Evolutionary conservation across 2,113 vertebrate species (phyloP), one percentile per base, ranked within the genome.

Genomic region (Chionodraco myersi): DNA sequence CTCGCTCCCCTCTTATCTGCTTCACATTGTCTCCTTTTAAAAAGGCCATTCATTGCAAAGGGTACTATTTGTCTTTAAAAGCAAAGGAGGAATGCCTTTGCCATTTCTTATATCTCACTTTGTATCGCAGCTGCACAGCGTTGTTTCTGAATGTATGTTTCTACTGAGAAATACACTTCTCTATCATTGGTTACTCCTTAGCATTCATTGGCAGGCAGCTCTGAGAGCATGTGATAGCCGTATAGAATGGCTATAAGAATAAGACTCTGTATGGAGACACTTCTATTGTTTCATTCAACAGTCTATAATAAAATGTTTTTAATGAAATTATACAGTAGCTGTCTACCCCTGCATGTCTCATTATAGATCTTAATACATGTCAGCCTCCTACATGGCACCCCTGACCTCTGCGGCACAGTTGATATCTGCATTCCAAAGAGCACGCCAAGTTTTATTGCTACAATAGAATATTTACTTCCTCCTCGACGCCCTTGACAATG

Each of bases 21-120:
- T 49, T 89, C 84, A 73, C 90, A 92, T 85, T 91, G 88, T 92
- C 82, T 83, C 57, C 61, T 79, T 80, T 78, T 52, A 79, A 86
- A 75, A 84, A 77, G 80, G 71, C 73, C 76, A 88, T 91, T 83
- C 60, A 79, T 89, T 86, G 87, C 69, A 72, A 61, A 10, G 62
- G 82, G 67, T 73, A 59, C 73, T 59, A 72, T 90, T 88, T 88
- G 85, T 88, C 90, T 81, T 59, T 64, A 75, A 79, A 77, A 51
- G 51, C 52, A 13, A 65, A 47, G 59, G 57, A 75, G 52, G 23
- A 8, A 79, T 66, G 23, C 48, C 48, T 53, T 68, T 59, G 48
- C 52, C 41, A 12, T 70, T 77, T 63, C 73, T 63, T 79, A 58
- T 56, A 52, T 72, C 83, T 82, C 23, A 23, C 73, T 73, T 83